phyloP scores from a whole-genome alignment of 1,140 invertebrate species.

The Aphis craccivora region DNA sequence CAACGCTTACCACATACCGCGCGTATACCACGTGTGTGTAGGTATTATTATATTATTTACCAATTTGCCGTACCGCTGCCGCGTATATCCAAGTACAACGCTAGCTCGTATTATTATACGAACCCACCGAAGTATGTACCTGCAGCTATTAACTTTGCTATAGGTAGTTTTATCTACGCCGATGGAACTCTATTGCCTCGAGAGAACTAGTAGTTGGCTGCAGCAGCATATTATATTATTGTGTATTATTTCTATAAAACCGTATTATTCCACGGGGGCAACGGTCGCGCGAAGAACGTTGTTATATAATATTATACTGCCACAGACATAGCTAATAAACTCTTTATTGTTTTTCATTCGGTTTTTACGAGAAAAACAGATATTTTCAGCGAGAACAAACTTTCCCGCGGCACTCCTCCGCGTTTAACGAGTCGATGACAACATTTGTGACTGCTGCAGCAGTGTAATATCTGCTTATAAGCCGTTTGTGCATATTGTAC shows the following conservation, averaged over 20 bases:
- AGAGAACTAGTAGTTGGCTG: not conserved
- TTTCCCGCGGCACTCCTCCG: not conserved
- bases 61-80: not conserved
- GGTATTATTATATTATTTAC: conserved; percentile 12
- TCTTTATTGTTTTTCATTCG: not conserved
- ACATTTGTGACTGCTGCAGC: not conserved
- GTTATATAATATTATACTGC: not conserved
- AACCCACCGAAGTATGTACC: not conserved
- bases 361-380: not conserved
- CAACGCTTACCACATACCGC: not conserved
- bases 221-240: not conserved
- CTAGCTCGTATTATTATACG: not conserved
- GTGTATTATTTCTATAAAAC: not conserved
- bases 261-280: not conserved
- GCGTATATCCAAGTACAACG: not conserved
- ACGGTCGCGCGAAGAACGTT: conserved; percentile 22
- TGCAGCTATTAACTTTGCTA: not conserved
- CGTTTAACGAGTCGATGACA: not conserved
- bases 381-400: not conserved
- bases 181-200: not conserved
- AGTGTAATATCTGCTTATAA: not conserved
- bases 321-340: not conserved
- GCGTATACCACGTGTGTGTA: not conserved
- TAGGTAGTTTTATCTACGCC: not conserved
- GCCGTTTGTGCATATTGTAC: not conserved